Base-by-base conservation (phyloP, 2,888 invertebrate species). In the Eurytoma californica region DNA sequence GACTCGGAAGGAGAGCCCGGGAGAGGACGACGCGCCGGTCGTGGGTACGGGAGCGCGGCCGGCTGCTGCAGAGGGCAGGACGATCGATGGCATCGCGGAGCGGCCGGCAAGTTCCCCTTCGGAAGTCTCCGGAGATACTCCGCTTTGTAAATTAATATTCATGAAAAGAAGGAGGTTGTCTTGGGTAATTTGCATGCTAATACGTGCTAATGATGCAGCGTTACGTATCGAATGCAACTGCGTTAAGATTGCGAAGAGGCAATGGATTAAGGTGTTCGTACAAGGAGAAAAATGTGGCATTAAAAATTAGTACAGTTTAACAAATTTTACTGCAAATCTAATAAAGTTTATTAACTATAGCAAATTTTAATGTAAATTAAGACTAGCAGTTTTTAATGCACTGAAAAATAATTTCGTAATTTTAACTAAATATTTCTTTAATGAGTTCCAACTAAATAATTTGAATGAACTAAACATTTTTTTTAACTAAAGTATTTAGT, bases 121-220 rank as follows among this genome's bases (percentile, higher is more conserved):
- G 53, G n/a, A n/a, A 14, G 16, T 14, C 53, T 53, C 53, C 4
- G 53, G 14, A 53, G 53, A 7, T 39, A 20, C 12, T 39, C 57
- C 49, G 18, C 67, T 80, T 58, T 68, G 57, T 14, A 28, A 61
- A 72, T 80, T 76, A 76, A 76, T 80, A 76, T 77, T 80, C 76
- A 80, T 80, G 76, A n/a, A 16, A 51, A 51, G 51, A 66, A 67
- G 61, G 51, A 67, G 60, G 20, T n/a, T 24, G 58, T 63, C 66
- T 57, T 20, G 67, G n/a, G 14, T 24, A 47, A 60, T 68, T 78
- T 73, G 68, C 73, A 73, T 73, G 69, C 69, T 78, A 73, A 78
- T 78, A 69, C 78, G 73, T 65, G 63, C 61, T 73, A 73, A 78
- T 78, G 47, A 68, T 69, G 53, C 39, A 47, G 61, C 53, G 13